These are phyloP conservation scores for Semibalanus balanoides DNA, from an alignment of 1,140 invertebrate species.

Conservation along the genomic window DNA sequence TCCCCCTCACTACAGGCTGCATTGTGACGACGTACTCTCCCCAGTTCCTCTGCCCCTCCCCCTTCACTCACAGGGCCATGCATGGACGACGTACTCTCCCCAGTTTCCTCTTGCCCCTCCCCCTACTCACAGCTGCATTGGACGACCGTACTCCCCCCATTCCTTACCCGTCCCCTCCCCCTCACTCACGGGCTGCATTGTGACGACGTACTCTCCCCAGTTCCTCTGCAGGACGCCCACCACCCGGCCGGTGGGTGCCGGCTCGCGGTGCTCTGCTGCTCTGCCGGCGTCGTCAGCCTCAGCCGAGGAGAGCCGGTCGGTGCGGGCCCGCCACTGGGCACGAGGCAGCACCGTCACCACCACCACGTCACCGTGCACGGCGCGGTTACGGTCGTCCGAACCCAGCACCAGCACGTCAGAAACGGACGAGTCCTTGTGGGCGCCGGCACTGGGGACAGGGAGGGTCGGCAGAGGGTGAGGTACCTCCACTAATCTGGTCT, in stretches of 20 bases:
- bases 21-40: slow-evolving; percentile 32
- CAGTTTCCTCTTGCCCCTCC: too few species aligned
- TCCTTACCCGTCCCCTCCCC: slow-evolving; percentile 22
- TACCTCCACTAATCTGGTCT: too few species aligned
- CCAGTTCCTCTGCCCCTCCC: slow-evolving; percentile 35
- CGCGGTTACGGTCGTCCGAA: slow-evolving; percentile 29
- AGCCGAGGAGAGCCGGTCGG: slow-evolving; percentile 10
- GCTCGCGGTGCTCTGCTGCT: slow-evolving; percentile 14
- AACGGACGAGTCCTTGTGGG: background rate
- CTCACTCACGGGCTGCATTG: slow-evolving; percentile 20
- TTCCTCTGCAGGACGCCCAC: slow-evolving; percentile 36
- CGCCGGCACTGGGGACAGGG: too few species aligned
- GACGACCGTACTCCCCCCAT: too few species aligned
- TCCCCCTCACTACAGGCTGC: too few species aligned
- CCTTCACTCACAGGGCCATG: too few species aligned
- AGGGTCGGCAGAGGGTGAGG: too few species aligned
- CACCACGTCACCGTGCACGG: slow-evolving; percentile 35
- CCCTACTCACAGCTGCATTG: too few species aligned
- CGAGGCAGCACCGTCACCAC: slow-evolving; percentile 28
- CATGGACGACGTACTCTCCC: too few species aligned
- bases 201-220: slow-evolving; percentile 35
- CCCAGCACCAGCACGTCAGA: slow-evolving; percentile 31
- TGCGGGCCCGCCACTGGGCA: slow-evolving; percentile 26
- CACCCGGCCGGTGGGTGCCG: slow-evolving; percentile 29
- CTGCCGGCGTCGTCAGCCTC: slow-evolving; percentile 1